Percentiles rank a stretch among this genome's conserved stretches.
These are phyloP conservation scores for Spilogale gracilis DNA, from an alignment of 2,113 vertebrate species.

Conservation along the genomic window DNA sequence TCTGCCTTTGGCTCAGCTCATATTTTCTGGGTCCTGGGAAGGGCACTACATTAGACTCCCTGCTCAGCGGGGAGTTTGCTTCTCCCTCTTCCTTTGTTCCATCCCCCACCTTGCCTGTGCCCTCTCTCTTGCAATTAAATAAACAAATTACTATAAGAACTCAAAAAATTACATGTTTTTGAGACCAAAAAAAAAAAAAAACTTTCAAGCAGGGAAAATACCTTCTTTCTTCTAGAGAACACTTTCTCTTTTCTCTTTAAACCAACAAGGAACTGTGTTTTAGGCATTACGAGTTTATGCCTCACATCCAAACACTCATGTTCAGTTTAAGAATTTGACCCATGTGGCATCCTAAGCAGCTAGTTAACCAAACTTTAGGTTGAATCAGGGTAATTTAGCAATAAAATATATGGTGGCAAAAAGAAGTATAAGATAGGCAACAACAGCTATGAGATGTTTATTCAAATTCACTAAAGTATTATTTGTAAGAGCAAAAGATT, in stretches of 20 bases:
- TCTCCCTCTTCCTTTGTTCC: no score
- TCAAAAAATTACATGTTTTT: background rate
- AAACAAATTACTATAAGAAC: background rate
- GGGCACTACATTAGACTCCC: no score
- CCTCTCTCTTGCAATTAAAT: no score
- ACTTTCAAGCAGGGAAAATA: background rate
- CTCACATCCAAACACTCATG: background rate
- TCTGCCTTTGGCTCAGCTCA: background rate
- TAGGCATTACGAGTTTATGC: background rate
- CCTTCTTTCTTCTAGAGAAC: background rate
- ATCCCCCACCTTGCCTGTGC: no score
- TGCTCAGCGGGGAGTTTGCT: no score
- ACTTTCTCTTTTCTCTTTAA: background rate
- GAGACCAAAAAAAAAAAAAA: background rate
- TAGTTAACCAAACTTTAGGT: background rate
- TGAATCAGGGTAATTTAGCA: background rate
- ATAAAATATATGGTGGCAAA: background rate
- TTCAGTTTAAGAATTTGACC: background rate
- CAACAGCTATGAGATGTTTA: background rate
- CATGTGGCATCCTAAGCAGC: background rate
- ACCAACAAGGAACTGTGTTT: background rate
- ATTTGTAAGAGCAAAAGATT: constrained; percentile 3
- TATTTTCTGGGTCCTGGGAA: background rate
- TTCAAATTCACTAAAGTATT: background rate
- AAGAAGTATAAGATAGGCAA: background rate